Base-by-base conservation (phyloP, 1,140 invertebrate species). In the Heliothis subflexa region DNA sequence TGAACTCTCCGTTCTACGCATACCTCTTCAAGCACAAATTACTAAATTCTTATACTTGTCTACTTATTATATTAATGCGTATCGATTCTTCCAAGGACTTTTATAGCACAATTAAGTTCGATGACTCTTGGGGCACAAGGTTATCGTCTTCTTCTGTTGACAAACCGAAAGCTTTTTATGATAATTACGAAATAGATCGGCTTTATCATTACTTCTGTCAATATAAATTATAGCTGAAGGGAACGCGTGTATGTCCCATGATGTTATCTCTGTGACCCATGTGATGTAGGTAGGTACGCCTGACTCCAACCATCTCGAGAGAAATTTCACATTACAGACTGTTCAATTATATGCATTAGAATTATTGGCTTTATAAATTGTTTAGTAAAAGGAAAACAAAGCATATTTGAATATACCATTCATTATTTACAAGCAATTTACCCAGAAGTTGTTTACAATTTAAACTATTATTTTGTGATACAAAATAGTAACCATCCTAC, bases 21-120 rank as follows among this genome's bases (percentile, higher is more conserved):
- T 74, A 49, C 45, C n/a, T 52, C 40, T 49, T 50, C 40, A 64
- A 75, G 9, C 14, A 64, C 45, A 33, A 45, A 50, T 49, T 5
- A 59, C 54, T 11, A 12, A 25, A 73, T 45, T 57, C 50, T 16
- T 49, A 45, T 73, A 47, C 40, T 9, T 40, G 5, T 40, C 25
- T 25, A 21, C 54, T 73, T 73, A 61, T 59, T 55, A 50, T 71
- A 73, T 47, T 59, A 73, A 71, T 28, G 25, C 5, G 47, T 54
- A 71, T 71, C 47, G 68, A 71, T 71, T 71, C 33, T 61, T 45
- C 59, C 18, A 14, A 73, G 54, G 7, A 47, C 33, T 28, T 40
- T 40, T 49, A 57, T 59, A 47, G 55, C 16, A 18, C 71, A 73
- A 73, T 73, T 73, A 73, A 73, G 71, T n/a, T 33, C 50, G 52